phyloP scores from a whole-genome alignment of 2,888 invertebrate species.

The Agonopterix arenella region DNA sequence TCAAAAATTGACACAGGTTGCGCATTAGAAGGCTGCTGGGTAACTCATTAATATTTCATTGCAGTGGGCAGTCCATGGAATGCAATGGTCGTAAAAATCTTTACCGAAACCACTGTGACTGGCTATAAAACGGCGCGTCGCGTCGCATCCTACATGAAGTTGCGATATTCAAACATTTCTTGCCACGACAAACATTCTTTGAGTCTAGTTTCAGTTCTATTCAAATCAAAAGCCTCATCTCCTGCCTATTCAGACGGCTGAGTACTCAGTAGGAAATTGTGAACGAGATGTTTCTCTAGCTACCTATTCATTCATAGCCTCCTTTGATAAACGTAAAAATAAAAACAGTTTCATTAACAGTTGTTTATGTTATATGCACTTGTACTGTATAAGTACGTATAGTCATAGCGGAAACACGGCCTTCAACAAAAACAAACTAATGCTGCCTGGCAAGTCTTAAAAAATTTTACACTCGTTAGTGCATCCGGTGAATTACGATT shows the following conservation, averaged over 20 bases:
- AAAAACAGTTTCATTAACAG: slow-evolving; percentile 4
- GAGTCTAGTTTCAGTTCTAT: slow-evolving; percentile 19
- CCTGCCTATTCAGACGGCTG: slow-evolving; percentile 25
- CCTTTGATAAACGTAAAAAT: slow-evolving; percentile 13
- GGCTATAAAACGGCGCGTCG: slow-evolving; percentile 11
- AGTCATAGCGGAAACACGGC: slow-evolving; percentile 51
- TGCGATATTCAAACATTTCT: slow-evolving; percentile 7
- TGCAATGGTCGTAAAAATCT: slow-evolving; percentile 22
- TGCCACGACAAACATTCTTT: background rate
- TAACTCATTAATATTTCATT: slow-evolving; percentile 28
- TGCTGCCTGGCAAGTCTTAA: slow-evolving; percentile 48
- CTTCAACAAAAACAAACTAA: slow-evolving; percentile 58
- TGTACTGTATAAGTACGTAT: slow-evolving; percentile 27
- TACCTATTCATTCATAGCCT: background rate
- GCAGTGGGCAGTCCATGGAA: slow-evolving; percentile 20
- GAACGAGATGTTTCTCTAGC: slow-evolving; percentile 21
- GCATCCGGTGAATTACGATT: slow-evolving; percentile 73
- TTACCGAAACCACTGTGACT: slow-evolving; percentile 13
- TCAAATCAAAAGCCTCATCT: slow-evolving; percentile 36
- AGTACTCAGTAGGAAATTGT: slow-evolving; percentile 24
- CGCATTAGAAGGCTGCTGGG: slow-evolving; percentile 23
- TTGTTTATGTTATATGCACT: slow-evolving; percentile 12
- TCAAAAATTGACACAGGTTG: slow-evolving; percentile 19
- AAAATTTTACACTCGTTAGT: slow-evolving; percentile 70
- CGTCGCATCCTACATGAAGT: slow-evolving; percentile 13